phyloP scores from a whole-genome alignment of 2,888 invertebrate genomes.

The Drosophila stalkeri region DNA sequence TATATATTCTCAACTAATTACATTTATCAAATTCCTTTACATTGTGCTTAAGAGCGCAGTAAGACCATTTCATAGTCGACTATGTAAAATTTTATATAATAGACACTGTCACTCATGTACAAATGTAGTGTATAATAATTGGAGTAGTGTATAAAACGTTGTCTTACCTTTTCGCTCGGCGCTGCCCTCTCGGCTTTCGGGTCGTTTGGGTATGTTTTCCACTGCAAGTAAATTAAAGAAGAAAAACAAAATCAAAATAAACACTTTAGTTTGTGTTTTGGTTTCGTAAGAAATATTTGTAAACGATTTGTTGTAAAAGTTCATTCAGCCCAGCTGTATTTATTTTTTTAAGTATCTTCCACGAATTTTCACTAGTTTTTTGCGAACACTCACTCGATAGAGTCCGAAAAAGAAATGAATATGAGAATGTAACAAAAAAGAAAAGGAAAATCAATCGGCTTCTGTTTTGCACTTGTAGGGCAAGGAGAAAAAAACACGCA shows the following conservation, averaged over 20 bases:
- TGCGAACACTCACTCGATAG: slow-evolving; percentile 50
- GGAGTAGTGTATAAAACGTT: slow-evolving; percentile 41
- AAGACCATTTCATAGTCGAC: slow-evolving; percentile 37
- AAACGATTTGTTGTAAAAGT: slow-evolving; percentile 31
- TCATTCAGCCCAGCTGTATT: slow-evolving; percentile 12
- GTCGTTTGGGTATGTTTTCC: slow-evolving; percentile 83
- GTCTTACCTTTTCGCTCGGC: slow-evolving; percentile 84
- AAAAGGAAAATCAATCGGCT: slow-evolving; percentile 74
- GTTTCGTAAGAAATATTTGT: slow-evolving; percentile 49
- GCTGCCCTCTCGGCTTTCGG: slow-evolving; percentile 85
- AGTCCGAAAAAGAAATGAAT: slow-evolving; percentile 43
- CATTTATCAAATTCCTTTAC: neutral
- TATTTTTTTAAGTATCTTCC: slow-evolving; percentile 11
- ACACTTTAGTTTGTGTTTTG: slow-evolving; percentile 43
- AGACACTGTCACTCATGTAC: neutral
- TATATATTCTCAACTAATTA: neutral
- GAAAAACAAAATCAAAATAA: slow-evolving; percentile 38
- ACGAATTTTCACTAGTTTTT: slow-evolving; percentile 21
- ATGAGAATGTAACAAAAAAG: slow-evolving; percentile 43
- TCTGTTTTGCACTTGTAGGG: slow-evolving; percentile 74
- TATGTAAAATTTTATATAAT: slow-evolving; percentile 47
- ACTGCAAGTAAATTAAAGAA: slow-evolving; percentile 71
- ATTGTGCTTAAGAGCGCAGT: neutral
- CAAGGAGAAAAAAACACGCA: slow-evolving; percentile 66
- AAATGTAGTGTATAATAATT: slow-evolving; percentile 10